These are phyloP conservation scores for Platycercus adscitus DNA, from an alignment of 2,113 vertebrate species.

Conservation along the genomic window DNA sequence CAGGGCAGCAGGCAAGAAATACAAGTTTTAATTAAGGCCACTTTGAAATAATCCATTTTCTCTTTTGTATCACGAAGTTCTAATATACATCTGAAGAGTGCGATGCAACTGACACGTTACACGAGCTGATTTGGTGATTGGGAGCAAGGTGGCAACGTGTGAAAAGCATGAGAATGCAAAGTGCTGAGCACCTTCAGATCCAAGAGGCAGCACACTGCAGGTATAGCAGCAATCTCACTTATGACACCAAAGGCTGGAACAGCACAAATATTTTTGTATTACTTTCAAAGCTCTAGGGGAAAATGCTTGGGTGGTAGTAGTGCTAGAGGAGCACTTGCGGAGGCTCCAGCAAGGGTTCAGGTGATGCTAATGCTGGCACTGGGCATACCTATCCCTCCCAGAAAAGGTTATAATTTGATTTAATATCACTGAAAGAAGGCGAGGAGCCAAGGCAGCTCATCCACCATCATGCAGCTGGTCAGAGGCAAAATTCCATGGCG, in stretches of 20 bases:
- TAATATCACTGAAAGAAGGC: background rate
- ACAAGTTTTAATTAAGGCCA: conserved; percentile 66
- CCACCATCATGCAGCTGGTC: background rate
- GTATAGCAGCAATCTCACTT: background rate
- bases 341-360: background rate
- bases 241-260: background rate
- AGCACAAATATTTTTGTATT: background rate
- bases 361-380: background rate
- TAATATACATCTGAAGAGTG: background rate
- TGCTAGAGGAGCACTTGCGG: background rate
- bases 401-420: background rate
- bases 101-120: background rate
- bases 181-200: background rate
- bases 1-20: conserved; percentile 57
- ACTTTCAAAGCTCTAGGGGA: background rate
- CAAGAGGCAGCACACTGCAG: background rate
- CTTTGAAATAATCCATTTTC: conserved; percentile 54
- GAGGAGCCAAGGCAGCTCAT: background rate
- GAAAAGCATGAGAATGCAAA: background rate
- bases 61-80: background rate
- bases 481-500: background rate
- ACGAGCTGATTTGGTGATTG: background rate
- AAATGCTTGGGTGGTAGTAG: fast-evolving
- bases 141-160: background rate
- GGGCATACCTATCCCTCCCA: background rate